Evolutionary conservation across 1,140 invertebrate genomes (phyloP).

Genomic region (Drosophila trapezifrons): DNA sequence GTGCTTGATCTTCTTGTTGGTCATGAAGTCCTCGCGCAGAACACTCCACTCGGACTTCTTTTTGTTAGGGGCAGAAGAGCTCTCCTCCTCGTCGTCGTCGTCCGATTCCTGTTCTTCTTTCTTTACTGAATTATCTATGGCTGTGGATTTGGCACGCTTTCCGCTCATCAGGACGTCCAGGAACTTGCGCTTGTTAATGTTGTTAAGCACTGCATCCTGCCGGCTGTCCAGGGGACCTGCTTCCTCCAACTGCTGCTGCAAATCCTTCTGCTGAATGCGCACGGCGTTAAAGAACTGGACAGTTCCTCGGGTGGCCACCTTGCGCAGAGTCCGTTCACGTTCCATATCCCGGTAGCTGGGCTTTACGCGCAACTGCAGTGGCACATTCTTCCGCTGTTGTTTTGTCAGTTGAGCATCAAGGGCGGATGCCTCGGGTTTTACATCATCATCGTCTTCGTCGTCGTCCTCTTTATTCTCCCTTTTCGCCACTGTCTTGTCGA

Average conservation of each 20-base stretch:
- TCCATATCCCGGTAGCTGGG: constrained; percentile 90
- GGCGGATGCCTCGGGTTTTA: constrained; percentile 79
- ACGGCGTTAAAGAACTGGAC: constrained; percentile 97
- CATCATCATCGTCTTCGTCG: constrained; percentile 45
- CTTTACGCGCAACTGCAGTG: constrained; percentile 89
- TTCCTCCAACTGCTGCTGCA: constrained; percentile 89
- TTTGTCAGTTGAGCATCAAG: constrained; percentile 61
- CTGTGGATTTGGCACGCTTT: constrained; percentile 86
- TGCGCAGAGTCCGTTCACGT: constrained; percentile 89
- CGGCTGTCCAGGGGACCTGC: constrained; percentile 92
- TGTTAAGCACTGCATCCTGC: constrained; percentile 92
- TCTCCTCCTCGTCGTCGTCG: constrained; percentile 62
- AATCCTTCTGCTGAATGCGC: constrained; percentile 91
- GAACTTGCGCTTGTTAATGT: constrained; percentile 92
- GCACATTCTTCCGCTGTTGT: constrained; percentile 85
- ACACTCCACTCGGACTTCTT: constrained; percentile 86
- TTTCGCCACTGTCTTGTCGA: constrained; percentile 84
- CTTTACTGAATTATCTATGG: constrained; percentile 86
- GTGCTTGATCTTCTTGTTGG: constrained; percentile 94
- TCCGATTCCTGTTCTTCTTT: constrained; percentile 84
- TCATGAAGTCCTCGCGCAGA: constrained; percentile 93
- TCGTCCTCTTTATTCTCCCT: constrained; percentile 85
- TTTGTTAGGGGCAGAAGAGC: constrained; percentile 25
- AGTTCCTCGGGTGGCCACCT: constrained; percentile 95
- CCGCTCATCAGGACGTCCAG: constrained; percentile 92